Percentiles rank a stretch among this genome's conserved stretches.
phyloP scores from a whole-genome alignment of 1,140 invertebrate species.

The Cecropterus lyciades region DNA sequence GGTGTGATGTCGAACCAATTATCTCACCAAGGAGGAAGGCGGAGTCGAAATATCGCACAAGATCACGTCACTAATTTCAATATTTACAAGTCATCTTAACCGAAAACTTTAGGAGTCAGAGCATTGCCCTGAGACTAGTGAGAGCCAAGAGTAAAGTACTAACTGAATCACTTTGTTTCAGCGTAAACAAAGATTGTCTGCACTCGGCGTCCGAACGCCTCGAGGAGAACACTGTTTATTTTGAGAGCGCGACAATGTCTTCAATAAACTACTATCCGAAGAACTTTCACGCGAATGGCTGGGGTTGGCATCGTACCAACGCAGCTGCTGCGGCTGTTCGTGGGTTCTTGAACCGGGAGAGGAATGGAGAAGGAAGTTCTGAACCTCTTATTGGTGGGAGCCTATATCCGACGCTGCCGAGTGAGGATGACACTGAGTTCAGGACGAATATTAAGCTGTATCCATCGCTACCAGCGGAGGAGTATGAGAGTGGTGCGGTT shows the following conservation, averaged over 20 bases:
- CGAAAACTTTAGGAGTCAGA: background rate
- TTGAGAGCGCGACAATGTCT: conserved; percentile 45
- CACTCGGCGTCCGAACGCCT: conserved; percentile 37
- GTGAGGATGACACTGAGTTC: conserved; percentile 63
- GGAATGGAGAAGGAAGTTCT: conserved; percentile 52
- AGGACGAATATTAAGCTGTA: conserved; percentile 63
- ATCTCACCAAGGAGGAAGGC: too few relatives aligned
- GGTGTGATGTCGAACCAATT: too few relatives aligned
- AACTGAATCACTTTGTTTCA: conserved; percentile 36
- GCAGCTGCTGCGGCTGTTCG: conserved; percentile 59
- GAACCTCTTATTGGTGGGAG: conserved; percentile 54
- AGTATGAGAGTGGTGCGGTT: conserved; percentile 73
- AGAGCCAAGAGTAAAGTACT: conserved; percentile 16
- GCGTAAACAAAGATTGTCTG: conserved; percentile 39
- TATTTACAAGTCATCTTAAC: background rate
- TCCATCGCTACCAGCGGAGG: conserved; percentile 71
- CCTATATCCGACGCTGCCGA: conserved; percentile 71
- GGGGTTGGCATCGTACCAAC: conserved; percentile 69
- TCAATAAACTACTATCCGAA: conserved; percentile 70
- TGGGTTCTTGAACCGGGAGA: conserved; percentile 64
- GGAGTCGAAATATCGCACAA: too few relatives aligned
- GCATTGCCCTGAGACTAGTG: background rate
- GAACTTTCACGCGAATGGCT: conserved; percentile 75
- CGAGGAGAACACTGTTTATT: conserved; percentile 39
- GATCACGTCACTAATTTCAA: background rate